Conservation (phyloP, 2,888 invertebrate species). For the Volucella inanis region DNA sequence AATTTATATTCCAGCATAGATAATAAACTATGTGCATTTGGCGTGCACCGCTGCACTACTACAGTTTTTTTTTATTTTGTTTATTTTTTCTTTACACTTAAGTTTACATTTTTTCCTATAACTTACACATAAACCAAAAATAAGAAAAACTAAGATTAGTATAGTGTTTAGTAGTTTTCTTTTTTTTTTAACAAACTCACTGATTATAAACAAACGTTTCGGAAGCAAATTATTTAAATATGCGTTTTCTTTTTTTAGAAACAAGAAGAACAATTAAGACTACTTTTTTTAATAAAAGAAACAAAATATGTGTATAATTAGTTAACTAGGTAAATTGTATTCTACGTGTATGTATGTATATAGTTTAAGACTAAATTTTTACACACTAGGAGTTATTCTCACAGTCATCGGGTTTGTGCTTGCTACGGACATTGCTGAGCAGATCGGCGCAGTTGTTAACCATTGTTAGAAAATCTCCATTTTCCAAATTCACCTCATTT, state of each 20-base stretch:
- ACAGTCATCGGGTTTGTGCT: conserved; percentile 84
- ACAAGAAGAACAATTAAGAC: conserved; percentile 33
- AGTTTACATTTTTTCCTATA: conserved; percentile 10
- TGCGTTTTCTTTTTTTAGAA: background rate
- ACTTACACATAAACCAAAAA: conserved; percentile 20
- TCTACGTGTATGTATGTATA: conserved; percentile 39
- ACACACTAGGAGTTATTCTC: conserved; percentile 83
- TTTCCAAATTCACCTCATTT: conserved; percentile 80
- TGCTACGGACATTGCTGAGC: conserved; percentile 84
- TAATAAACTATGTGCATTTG: too few relatives aligned
- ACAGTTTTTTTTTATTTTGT: conserved; percentile 40
- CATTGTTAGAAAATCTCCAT: conserved; percentile 84
- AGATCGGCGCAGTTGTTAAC: conserved; percentile 87
- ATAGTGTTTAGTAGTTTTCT: conserved; percentile 5
- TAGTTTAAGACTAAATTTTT: conserved; percentile 71
- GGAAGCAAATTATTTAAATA: conserved; percentile 17
- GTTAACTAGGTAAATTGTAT: conserved; percentile 64
- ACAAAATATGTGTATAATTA: conserved; percentile 45
- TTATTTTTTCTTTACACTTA: background rate
- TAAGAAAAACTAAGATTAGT: conserved; percentile 31
- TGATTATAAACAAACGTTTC: conserved; percentile 22
- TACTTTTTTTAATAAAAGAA: conserved; percentile 34
- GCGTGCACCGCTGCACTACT: background rate
- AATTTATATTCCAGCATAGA: too few relatives aligned
- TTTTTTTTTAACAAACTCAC: conserved; percentile 21